These are phyloP conservation scores for Chinchilla lanigera DNA, from an alignment of 2,113 vertebrate genomes.

Conservation along the genomic window DNA sequence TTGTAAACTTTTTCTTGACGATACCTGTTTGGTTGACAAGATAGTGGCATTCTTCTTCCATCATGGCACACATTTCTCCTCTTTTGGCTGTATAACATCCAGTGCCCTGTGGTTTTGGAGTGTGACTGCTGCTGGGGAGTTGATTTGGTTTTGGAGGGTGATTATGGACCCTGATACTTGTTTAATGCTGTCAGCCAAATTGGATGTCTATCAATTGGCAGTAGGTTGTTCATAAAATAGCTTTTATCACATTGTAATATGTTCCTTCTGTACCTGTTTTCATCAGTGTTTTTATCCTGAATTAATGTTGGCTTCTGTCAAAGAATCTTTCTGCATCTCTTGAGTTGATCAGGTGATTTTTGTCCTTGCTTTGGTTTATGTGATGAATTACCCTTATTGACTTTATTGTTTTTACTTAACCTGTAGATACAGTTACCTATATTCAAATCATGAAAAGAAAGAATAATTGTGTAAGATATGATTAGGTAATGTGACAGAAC, in stretches of 20 bases:
- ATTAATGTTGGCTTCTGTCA: not conserved
- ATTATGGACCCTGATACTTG: too few species aligned
- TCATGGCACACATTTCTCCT: too few species aligned
- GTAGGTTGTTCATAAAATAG: not conserved
- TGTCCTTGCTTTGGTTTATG: not conserved
- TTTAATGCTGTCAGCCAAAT: too few species aligned
- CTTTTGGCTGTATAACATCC: too few species aligned
- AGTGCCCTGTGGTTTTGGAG: too few species aligned
- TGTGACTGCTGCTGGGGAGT: too few species aligned
- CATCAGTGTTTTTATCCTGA: not conserved
- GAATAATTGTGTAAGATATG: slow-evolving; percentile 41
- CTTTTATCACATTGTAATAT: not conserved
- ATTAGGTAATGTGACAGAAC: not conserved
- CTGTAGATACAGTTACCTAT: not conserved
- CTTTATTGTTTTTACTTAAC: slow-evolving; percentile 30
- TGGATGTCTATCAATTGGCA: not conserved
- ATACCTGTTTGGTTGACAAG: too few species aligned
- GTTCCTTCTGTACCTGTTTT: not conserved
- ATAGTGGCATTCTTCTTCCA: too few species aligned
- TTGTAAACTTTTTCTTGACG: too few species aligned
- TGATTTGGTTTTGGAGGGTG: too few species aligned
- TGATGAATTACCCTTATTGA: not conserved
- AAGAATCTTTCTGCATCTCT: not conserved
- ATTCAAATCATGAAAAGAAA: slow-evolving; percentile 15
- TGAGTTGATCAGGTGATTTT: not conserved